Conservation (phyloP, 2,888 invertebrate species). For the Caenorhabditis afra region DNA sequence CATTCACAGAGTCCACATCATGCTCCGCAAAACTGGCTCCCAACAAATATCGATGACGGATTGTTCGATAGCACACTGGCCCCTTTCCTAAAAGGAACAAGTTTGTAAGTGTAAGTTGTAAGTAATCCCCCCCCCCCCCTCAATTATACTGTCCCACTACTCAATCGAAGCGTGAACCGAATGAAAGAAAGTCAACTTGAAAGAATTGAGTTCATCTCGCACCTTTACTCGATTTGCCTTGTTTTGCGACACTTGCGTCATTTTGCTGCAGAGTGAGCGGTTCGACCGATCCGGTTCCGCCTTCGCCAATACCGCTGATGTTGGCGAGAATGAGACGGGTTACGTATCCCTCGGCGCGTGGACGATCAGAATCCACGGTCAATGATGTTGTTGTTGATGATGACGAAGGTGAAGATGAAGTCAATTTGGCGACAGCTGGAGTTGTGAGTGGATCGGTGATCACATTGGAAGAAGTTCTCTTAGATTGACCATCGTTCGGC, state of each 20-base stretch:
- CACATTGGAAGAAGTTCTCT: constrained; percentile 25
- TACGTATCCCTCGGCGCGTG: constrained; percentile 60
- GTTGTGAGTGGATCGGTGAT: constrained; percentile 54
- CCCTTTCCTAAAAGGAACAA: constrained; percentile 38
- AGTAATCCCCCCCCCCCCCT: too few species aligned
- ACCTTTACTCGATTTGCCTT: constrained; percentile 43
- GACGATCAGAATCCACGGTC: constrained; percentile 29
- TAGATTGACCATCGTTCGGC: constrained; percentile 59
- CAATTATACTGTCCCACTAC: constrained; percentile 34
- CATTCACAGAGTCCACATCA: constrained; percentile 68
- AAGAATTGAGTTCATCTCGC: constrained; percentile 7
- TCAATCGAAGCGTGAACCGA: constrained; percentile 29
- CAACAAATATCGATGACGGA: constrained; percentile 70
- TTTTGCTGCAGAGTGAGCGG: constrained; percentile 56
- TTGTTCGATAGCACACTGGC: constrained; percentile 74
- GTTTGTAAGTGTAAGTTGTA: too few species aligned
- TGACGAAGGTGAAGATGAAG: too few species aligned
- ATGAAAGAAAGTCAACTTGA: not conserved
- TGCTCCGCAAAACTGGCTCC: constrained; percentile 71
- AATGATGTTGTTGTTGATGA: constrained; percentile 14
- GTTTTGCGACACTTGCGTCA: constrained; percentile 49
- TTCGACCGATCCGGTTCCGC: constrained; percentile 53
- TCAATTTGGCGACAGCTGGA: constrained; percentile 28
- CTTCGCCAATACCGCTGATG: constrained; percentile 51
- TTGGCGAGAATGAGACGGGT: constrained; percentile 59